Evolutionary conservation across 2,888 invertebrate species (phyloP).

Genomic region (Galeopsomyia nigrocyanea): DNA sequence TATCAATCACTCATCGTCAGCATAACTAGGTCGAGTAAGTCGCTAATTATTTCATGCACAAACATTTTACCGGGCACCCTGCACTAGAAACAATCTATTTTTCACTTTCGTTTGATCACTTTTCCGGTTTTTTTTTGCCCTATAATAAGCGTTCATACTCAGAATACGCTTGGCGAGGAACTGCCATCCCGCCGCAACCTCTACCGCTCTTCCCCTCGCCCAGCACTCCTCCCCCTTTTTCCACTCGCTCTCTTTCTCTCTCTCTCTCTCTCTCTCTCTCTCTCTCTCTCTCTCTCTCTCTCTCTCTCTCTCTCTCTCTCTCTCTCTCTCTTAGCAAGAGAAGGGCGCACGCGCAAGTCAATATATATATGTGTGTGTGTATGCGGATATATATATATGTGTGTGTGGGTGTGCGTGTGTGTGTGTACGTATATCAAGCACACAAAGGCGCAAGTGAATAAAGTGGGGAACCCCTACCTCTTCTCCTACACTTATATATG

Average conservation of each 20-base stretch:
- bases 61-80: too few species aligned
- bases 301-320: slow-evolving; percentile 20
- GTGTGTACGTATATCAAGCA: too few species aligned
- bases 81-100: background rate
- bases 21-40: too few species aligned
- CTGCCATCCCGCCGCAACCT: background rate
- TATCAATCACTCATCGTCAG: too few species aligned
- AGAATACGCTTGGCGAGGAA: background rate
- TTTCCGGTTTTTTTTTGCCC: background rate
- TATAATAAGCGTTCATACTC: background rate
- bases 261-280: background rate
- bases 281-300: background rate
- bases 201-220: background rate
- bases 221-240: background rate
- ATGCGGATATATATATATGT: too few species aligned
- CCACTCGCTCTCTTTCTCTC: slow-evolving; percentile 5
- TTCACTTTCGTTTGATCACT: background rate
- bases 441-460: too few species aligned
- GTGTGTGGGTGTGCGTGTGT: too few species aligned
- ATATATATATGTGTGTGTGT: too few species aligned
- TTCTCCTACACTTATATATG: background rate
- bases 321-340: slow-evolving; percentile 15
- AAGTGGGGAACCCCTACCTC: too few species aligned
- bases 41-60: too few species aligned
- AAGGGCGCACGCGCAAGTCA: background rate